Evolutionary conservation across 2,797 vertebrate genomes (phyloP).

Genomic region (Mallotus villosus): DNA sequence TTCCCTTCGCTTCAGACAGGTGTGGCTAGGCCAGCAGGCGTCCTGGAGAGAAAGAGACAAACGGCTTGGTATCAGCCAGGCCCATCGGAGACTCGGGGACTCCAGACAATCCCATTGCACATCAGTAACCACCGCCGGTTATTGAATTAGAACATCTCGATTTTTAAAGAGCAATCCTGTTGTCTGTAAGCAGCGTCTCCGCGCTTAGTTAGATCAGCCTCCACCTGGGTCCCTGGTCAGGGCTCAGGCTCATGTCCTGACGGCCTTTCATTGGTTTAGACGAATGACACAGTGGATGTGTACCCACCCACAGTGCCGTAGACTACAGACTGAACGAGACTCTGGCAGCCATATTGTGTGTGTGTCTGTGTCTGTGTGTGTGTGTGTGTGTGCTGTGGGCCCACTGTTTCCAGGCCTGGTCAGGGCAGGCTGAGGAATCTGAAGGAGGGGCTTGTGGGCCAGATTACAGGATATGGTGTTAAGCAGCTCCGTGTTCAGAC

Average conservation of each 20-base stretch:
- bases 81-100: constrained; percentile 77
- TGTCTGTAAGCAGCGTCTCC: constrained; percentile 73
- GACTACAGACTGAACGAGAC: background rate
- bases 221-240: background rate
- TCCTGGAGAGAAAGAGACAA: constrained; percentile 57
- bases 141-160: constrained; percentile 82
- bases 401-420: constrained; percentile 51
- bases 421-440: constrained; percentile 53
- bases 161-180: constrained; percentile 81
- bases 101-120: constrained; percentile 80
- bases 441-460: constrained; percentile 45
- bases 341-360: background rate
- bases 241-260: constrained; percentile 49
- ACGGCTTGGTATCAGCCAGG: constrained; percentile 71
- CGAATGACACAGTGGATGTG: constrained; percentile 56
- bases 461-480: constrained; percentile 57
- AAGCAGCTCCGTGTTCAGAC: constrained; percentile 49
- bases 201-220: constrained; percentile 54
- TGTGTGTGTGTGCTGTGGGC: constrained; percentile 22
- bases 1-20: constrained; percentile 72
- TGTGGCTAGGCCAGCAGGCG: constrained; percentile 70
- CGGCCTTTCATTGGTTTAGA: constrained; percentile 59
- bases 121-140: constrained; percentile 79
- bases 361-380: constrained; percentile 2
- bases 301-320: constrained; percentile 15